Base-by-base conservation (phyloP, 2,797 vertebrate genomes). In the Bradypus variegatus region DNA sequence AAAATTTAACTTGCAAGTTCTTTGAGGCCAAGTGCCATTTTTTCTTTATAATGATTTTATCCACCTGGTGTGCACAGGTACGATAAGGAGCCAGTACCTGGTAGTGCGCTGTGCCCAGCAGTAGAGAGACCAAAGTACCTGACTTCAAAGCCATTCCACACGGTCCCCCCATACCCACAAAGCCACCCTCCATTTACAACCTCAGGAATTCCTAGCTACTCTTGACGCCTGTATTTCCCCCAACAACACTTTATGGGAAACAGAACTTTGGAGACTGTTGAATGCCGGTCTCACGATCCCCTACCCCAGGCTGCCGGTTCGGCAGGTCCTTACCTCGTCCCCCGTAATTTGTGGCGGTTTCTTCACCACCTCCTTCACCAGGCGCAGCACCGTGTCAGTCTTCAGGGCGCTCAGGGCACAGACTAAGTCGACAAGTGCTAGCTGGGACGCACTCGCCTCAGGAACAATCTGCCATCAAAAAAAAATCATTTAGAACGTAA, bases 291-390 rank as follows among this genome's bases (percentile, higher is more conserved):
- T 9, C 31, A 29, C 16, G 65, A 25, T 13, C 2, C 36, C 14
- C 23, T 7, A 2, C 12, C 11, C 75, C 31, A 21, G 48, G 8
- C 31, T 53, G 75, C 75, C 31, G 48, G 31, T 1, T 6, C 72
- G 31, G 83, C 33, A 0, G 6, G 45, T 1, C 8, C 15, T 89
- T 97, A 99, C 99, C 98, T 99, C 98, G 33, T 99, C 98, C 55
- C 98, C 98, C 95, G 98, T 99, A 95, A 99, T 98, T 95, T 99
- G 99, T 73, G 98, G 98, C 0, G 99, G 99, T 95, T 98, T 99
- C 97, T 98, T 99, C 88, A 99, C 99, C 95, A 99, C 99, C 95
- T 99, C 99, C 96, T 98, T 99, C 84, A 98, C 97, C 89, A 99
- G 96, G 9, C 98, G 97, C 31, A 99, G 96, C 86, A 99, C 97